These are phyloP conservation scores for Penaeus japonicus DNA, from an alignment of 1,140 invertebrate genomes.

Conservation along the genomic window DNA sequence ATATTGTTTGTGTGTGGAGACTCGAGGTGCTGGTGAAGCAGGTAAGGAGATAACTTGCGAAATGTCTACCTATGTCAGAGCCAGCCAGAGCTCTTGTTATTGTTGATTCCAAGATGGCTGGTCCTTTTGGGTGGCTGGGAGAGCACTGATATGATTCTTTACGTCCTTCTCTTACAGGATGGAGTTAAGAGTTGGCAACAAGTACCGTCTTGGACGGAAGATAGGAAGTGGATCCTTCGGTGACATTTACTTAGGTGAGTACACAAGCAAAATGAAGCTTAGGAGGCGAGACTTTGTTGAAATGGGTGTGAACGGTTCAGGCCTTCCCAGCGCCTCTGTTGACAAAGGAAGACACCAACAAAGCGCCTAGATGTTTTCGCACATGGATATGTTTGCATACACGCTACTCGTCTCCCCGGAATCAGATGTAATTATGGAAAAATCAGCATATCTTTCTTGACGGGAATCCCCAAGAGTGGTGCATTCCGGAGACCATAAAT, in stretches of 20 bases:
- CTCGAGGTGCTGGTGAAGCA: conserved; percentile 40
- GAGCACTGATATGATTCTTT: conserved; percentile 56
- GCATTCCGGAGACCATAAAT: no score
- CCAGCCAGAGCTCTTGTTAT: conserved; percentile 36
- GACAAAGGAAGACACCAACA: conserved; percentile 46
- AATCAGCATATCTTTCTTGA: no score
- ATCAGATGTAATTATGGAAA: no score
- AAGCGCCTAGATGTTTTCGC: conserved; percentile 7
- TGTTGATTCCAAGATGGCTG: conserved; percentile 59
- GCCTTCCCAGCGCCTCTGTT: conserved; percentile 15
- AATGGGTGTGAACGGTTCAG: conserved; percentile 26
- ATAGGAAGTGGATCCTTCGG: conserved; percentile 99
- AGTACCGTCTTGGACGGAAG: conserved; percentile 95
- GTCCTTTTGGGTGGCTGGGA: conserved; percentile 17
- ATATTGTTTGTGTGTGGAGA: conserved; percentile 39
- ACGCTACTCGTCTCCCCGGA: no score
- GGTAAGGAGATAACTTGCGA: conserved; percentile 39
- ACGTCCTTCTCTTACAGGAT: conserved; percentile 64
- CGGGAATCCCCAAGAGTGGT: no score
- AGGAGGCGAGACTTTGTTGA: background rate
- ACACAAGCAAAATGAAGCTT: background rate
- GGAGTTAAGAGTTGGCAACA: conserved; percentile 85
- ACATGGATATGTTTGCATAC: background rate
- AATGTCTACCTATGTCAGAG: conserved; percentile 16
- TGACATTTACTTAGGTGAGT: conserved; percentile 95